Conservation (phyloP, 2,797 vertebrate species). For the Urocyon cinereoargenteus region DNA sequence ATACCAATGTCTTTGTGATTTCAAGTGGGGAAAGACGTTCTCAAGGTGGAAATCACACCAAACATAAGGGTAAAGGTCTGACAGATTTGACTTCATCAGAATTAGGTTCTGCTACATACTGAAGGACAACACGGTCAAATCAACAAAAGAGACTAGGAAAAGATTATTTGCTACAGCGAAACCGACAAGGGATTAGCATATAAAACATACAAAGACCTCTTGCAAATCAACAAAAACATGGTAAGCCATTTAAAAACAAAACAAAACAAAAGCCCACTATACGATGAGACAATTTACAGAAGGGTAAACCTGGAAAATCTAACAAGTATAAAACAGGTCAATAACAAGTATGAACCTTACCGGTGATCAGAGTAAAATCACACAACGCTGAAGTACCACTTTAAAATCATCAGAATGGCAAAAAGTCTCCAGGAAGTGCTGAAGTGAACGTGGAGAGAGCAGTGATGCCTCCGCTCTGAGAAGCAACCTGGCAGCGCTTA, state of each 20-base stretch:
- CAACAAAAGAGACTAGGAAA: not conserved
- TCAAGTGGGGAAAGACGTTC: not conserved
- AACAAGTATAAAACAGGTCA: slow-evolving; percentile 33
- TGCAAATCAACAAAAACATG: not conserved
- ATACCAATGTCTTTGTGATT: not conserved
- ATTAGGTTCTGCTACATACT: not conserved
- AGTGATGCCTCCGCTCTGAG: not conserved
- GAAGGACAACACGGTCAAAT: not conserved
- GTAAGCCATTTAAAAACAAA: not conserved
- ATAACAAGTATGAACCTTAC: not conserved
- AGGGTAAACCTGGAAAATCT: not conserved
- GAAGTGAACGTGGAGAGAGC: not conserved
- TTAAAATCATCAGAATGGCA: slow-evolving; percentile 13
- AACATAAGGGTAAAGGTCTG: not conserved
- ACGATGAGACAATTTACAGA: slow-evolving; percentile 15
- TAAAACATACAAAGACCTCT: not conserved
- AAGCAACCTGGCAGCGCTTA: not conserved
- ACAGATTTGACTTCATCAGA: not conserved
- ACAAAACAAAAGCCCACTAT: not conserved
- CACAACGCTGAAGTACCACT: not conserved
- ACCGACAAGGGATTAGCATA: not conserved
- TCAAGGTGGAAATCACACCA: slow-evolving; percentile 36
- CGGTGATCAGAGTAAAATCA: not conserved
- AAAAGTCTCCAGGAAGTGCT: not conserved
- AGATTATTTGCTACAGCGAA: not conserved